Conservation (phyloP, 1,140 invertebrate species). For the Neodiprion lecontei region DNA sequence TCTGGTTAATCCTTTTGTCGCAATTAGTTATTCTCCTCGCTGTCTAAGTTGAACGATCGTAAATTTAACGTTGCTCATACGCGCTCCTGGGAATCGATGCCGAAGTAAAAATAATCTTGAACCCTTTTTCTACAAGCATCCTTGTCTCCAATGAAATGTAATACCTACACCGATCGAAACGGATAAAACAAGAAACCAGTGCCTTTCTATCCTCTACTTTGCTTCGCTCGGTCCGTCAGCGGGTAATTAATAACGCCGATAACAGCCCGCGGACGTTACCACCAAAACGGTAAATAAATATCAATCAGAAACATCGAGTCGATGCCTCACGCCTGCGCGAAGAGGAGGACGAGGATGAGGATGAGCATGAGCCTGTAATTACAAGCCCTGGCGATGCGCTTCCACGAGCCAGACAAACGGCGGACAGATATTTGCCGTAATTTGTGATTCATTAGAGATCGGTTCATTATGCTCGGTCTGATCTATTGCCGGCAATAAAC, state of each 20-base stretch:
- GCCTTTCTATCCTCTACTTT: no score
- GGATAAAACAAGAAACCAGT: no score
- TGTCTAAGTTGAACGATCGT: slow-evolving; percentile 43
- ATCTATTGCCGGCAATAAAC: slow-evolving; percentile 3
- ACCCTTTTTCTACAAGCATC: neutral
- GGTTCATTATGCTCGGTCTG: neutral
- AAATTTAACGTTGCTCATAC: slow-evolving; percentile 31
- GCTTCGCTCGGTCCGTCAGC: neutral
- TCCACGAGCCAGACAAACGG: neutral
- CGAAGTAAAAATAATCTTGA: neutral
- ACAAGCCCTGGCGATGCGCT: neutral
- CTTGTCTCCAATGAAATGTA: neutral
- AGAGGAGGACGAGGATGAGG: no score
- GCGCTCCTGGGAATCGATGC: slow-evolving; percentile 30
- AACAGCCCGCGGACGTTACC: no score
- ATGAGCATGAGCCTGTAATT: no score
- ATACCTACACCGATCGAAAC: no score
- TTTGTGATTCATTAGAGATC: slow-evolving; percentile 8
- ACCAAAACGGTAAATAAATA: no score
- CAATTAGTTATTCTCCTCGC: slow-evolving; percentile 38
- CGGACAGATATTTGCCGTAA: slow-evolving; percentile 10
- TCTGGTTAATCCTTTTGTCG: slow-evolving; percentile 41
- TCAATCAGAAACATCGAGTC: no score
- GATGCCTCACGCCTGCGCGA: no score
- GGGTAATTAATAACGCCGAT: neutral